Evolutionary conservation across 2,113 vertebrate genomes (phyloP).

Genomic region (Solenodon paradoxus): DNA sequence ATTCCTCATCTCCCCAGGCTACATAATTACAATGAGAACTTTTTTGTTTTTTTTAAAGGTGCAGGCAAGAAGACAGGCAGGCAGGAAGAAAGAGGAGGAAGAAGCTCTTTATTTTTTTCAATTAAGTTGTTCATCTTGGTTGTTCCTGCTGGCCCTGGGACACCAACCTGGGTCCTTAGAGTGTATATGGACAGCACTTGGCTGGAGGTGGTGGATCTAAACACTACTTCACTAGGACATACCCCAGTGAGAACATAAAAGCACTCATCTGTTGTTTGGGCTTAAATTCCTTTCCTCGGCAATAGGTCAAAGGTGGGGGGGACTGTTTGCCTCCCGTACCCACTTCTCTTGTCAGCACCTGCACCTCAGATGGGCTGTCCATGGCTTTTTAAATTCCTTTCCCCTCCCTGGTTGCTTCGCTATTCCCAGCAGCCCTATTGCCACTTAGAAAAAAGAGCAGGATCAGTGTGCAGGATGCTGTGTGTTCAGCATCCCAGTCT

Average conservation of each 20-base stretch:
- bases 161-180: too few species aligned
- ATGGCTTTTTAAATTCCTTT: not conserved
- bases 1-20: not conserved
- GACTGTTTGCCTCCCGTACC: not conserved
- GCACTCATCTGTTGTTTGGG: conserved; percentile 2
- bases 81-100: too few species aligned
- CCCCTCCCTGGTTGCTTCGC: not conserved
- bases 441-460: not conserved
- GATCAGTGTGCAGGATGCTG: not conserved
- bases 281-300: not conserved
- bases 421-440: not conserved
- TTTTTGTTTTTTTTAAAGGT: too few species aligned
- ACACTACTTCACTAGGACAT: too few species aligned
- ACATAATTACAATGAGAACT: conserved; percentile 13
- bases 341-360: not conserved
- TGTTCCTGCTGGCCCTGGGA: too few species aligned
- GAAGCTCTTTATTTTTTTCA: too few species aligned
- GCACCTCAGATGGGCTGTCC: not conserved
- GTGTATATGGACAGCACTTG: too few species aligned
- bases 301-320: not conserved
- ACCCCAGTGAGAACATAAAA: too few species aligned
- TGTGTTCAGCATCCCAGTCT: not conserved
- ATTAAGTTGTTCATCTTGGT: too few species aligned
- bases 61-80: too few species aligned
- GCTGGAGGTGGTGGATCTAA: too few species aligned